Evolutionary conservation across 2,797 vertebrate genomes (phyloP), one percentile per base, ranked within the genome.

Genomic region (Telmatherina bonti): DNA sequence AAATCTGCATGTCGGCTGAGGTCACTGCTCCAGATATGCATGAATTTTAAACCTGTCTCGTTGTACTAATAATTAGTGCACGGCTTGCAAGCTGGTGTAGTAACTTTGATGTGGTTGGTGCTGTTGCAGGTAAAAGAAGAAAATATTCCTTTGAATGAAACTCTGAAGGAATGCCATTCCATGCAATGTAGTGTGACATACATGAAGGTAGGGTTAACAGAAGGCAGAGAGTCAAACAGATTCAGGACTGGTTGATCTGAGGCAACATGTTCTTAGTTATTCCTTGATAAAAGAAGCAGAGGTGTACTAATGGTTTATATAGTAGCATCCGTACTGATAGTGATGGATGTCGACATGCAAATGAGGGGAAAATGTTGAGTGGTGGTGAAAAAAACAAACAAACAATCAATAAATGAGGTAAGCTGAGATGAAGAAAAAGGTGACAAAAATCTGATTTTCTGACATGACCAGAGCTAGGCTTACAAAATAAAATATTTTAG

Each of bases 21-120:
- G 89, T 89, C 82, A 89, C 62, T 78, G 84, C 81, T 89, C 82
- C 77, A 83, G 59, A 89, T 83, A 78, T 86, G 79, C 87, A 84
- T 75, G 79, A 58, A 84, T 82, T 86, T 85, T 57, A 81, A 75
- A 86, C 47, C 62, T 68, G 63, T 82, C 76, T 82, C 45, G 29
- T 74, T 78, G 71, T 73, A 78, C 88, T 88, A 80, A 67, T 84
- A 87, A 86, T 88, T 87, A 87, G 80, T 55, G 64, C 60, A 16
- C 24, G 70, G 62, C 51, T 72, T 35, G 30, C 59, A 33, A 22
- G 56, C 56, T 57, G 26, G n/a, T 65, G 62, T 63, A 57, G 70
- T 66, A 38, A 4, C 57, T 74, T 73, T 75, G 74, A 81, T 76
- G 75, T 55, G 67, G 67, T 26, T 58, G 62, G 27, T 76, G 63